Conservation (phyloP, 2,888 invertebrate species). For the Quadriops clusia region DNA sequence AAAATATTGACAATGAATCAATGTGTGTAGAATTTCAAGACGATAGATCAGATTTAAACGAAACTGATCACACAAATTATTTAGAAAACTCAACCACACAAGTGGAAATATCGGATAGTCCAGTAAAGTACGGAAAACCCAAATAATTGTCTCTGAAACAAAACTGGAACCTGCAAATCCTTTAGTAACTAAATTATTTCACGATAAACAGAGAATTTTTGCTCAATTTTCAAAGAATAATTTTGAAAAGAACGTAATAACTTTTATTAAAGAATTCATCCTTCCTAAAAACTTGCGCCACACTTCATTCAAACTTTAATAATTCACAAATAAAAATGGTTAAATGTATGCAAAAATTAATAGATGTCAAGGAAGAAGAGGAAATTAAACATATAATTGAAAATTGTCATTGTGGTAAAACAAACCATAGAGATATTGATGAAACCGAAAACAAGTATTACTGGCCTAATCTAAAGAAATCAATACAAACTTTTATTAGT, state of each 20-base stretch:
- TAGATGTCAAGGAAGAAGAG: constrained; percentile 8
- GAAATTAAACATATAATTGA: constrained; percentile 7
- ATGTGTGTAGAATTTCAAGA: background rate
- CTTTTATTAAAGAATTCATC: constrained; percentile 10
- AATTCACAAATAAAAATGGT: constrained; percentile 8
- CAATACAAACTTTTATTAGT: constrained; percentile 5
- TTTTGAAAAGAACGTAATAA: constrained; percentile 8
- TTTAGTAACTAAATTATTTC: constrained; percentile 1
- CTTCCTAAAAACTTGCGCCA: constrained; percentile 9
- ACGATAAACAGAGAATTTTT: constrained; percentile 5
- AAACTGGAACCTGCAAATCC: constrained; percentile 3
- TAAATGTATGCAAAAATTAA: constrained; percentile 6
- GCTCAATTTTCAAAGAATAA: constrained; percentile 8
- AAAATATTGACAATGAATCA: background rate
- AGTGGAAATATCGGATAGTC: constrained; percentile 3
- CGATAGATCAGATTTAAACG: constrained; percentile 6
- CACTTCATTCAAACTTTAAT: constrained; percentile 9
- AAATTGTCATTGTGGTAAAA: constrained; percentile 12
- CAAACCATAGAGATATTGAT: constrained; percentile 11
- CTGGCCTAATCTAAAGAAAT: constrained; percentile 9
- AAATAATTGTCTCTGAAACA: constrained; percentile 6
- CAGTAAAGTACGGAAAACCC: constrained; percentile 7
- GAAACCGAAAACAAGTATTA: constrained; percentile 11
- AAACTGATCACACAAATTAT: constrained; percentile 7
- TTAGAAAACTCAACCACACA: constrained; percentile 3